A percentile compares a stretch with the other conserved stretches of the same genome.
Conservation (phyloP, 1,140 invertebrate genomes). For the Ostrea denselamellosa region DNA sequence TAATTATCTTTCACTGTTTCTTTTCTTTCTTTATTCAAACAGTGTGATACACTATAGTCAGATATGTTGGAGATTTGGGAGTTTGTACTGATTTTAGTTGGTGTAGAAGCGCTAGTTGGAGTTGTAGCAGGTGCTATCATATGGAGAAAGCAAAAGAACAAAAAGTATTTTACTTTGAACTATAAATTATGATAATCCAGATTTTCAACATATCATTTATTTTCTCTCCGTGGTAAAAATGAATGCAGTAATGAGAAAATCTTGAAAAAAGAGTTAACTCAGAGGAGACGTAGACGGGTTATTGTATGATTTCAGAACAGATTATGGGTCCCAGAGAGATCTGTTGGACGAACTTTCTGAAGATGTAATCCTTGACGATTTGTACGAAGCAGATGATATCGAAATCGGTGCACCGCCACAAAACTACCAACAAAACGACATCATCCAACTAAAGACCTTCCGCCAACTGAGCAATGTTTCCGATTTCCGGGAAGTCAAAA, state of each 20-base stretch:
- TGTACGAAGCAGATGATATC: neutral
- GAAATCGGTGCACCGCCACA: neutral
- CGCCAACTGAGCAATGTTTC: constrained; percentile 11
- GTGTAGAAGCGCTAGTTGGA: neutral
- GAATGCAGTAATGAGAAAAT: neutral
- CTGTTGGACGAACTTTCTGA: neutral
- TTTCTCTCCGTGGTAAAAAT: neutral
- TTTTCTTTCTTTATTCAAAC: too few relatives aligned
- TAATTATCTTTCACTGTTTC: too few relatives aligned
- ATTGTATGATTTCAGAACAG: neutral
- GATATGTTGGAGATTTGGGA: constrained; percentile 16
- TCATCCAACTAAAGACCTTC: neutral
- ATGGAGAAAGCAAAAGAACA: neutral
- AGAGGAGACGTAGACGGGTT: neutral
- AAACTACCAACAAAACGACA: neutral
- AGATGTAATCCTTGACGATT: neutral
- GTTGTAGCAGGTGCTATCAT: neutral
- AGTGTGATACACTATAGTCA: neutral
- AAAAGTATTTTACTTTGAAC: neutral
- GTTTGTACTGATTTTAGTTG: constrained; percentile 1
- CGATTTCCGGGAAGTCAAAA: neutral
- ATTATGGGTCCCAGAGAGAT: neutral
- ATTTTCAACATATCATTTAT: too few relatives aligned
- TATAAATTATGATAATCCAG: too few relatives aligned
- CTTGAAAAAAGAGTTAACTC: neutral